Evolutionary conservation across 2,888 invertebrate genomes (phyloP), one percentile per base, ranked within the genome.

Genomic region (Cosmopolites sordidus): DNA sequence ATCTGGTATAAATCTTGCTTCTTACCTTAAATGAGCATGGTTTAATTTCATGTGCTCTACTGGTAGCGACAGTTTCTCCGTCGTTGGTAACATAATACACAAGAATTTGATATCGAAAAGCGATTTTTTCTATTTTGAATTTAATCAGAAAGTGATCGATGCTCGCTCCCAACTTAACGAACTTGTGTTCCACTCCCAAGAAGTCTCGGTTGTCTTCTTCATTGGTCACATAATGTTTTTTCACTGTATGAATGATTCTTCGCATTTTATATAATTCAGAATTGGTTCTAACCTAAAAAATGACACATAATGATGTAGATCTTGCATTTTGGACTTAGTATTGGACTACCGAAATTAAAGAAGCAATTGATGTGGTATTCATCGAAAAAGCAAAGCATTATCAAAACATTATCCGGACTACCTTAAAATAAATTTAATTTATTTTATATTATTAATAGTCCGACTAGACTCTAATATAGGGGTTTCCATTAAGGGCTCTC

Each of bases 21-120:
- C 22, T 22, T 52, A 62, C 64, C 57, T 63, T 58, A 42, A 75
- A 73, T 56, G 81, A 76, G 61, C 83, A 83, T 14, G 77, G 75
- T 50, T 78, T 75, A 1, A 82, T 74, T 16, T 76, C 69, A 51
- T 82, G 74, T 29, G 74, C 72, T 51, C 75, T 73, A 11, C 74
- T 77, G 44, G 79, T 76, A 1, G 81, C 78, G 0, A 83, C 76
- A 0, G 77, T 74, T 69, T 83, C 83, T 1, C 79, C 78, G 58
- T 79, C 78, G 9, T 71, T 66, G 5, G 62, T 60, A 9, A 80
- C 73, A 62, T 81, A 81, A 65, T 81, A 83, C 1, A 83, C 73
- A 1, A 83, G 67, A 18, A 80, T 59, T 61, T 78, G 72, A 11
- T 76, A 76, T 9, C 75, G 66, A 1, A 76, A 74, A 5, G 75